Evolutionary conservation across 2,113 vertebrate genomes (phyloP).

Genomic region (Pica pica): DNA sequence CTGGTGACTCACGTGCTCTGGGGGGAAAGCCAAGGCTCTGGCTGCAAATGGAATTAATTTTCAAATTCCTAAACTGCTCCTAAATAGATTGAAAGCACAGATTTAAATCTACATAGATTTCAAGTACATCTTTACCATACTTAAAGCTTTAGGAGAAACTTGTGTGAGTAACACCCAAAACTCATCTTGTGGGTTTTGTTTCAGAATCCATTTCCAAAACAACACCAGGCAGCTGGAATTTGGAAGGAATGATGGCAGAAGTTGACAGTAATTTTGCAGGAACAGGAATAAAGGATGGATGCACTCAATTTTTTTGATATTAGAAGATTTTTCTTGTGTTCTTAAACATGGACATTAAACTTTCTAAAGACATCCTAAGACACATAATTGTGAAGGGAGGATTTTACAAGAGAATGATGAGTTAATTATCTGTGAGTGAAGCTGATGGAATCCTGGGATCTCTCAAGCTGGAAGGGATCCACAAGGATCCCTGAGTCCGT

Average conservation of each 20-base stretch:
- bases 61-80: neutral
- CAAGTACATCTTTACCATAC: neutral
- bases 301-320: rapidly evolving
- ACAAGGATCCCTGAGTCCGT: neutral
- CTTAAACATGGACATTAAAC: neutral
- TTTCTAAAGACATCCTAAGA: neutral
- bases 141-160: neutral
- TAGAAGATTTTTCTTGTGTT: neutral
- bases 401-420: neutral
- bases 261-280: rapidly evolving
- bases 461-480: neutral
- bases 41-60: neutral
- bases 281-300: neutral
- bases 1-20: neutral
- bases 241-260: neutral
- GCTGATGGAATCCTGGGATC: neutral
- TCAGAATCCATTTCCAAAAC: neutral
- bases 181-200: neutral
- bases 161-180: neutral
- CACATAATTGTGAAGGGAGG: neutral
- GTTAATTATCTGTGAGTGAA: neutral
- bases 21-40: neutral
- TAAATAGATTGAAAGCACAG: neutral
- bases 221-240: neutral
- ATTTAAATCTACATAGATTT: neutral